Evolutionary conservation across 2,113 vertebrate species (phyloP), one percentile per base, ranked within the genome.

Genomic region (Vidua chalybeata): DNA sequence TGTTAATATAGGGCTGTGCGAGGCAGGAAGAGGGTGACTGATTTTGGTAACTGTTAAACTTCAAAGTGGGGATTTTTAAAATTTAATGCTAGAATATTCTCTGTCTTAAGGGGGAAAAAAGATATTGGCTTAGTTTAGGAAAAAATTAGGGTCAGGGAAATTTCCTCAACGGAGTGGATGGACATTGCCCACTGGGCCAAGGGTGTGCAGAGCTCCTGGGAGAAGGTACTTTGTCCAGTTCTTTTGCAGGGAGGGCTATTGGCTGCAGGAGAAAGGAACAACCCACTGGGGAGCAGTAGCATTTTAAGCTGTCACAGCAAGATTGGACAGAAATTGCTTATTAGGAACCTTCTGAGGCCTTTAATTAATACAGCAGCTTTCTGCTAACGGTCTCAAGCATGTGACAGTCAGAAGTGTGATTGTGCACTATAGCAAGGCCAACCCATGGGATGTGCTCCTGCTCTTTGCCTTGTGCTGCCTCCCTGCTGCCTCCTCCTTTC

Each of bases 321-420:
- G 71, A 87, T 64, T 91, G 84, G 45, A 31, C 62, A 95, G 75
- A 94, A 94, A 66, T 90, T 88, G 82, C 86, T 94, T 94, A 88
- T 92, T 93, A 83, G 82, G 63, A 90, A 88, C 76, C 73, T 91
- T 96, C 75, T 82, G 87, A 95, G 82, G 69, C 87, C 73, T 85
- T 95, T 95, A 85, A 93, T 89, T 93, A 92, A 76, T 84, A 66
- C 39, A 91, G 72, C 59, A 91, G 73, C 72, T 96, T 95, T 96
- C 62, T 89, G 61, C 87, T 92, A 62, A 67, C 1, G 1, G 51
- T 75, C 94, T 89, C 64, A 51, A 86, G 77, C 54, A 75, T 37
- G 71, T 87, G 66, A 66, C 73, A 35, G 6, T 87, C 51, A 75
- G 61, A 77, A 93, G 49, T 10, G 58, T 45, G 90, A n/a, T 26